phyloP scores from a whole-genome alignment of 1,140 invertebrate species.

The Cydia fagiglandana region DNA sequence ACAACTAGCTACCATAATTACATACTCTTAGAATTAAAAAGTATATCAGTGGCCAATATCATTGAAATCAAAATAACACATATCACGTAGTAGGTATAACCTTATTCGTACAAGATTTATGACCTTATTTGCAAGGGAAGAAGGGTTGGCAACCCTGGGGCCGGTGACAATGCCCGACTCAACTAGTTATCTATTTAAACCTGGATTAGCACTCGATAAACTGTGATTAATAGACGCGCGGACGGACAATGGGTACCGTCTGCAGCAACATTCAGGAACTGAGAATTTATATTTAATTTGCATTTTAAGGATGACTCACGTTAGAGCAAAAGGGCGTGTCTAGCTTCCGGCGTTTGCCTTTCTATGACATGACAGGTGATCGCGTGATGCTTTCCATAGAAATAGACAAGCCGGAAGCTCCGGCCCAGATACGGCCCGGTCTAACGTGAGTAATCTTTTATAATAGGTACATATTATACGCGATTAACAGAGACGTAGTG shows the following conservation, averaged over 20 bases:
- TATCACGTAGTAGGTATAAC: neutral
- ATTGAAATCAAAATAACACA: neutral
- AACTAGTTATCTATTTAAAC: conserved; percentile 78
- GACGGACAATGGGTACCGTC: conserved; percentile 56
- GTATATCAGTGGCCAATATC: neutral
- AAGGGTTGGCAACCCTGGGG: conserved; percentile 17
- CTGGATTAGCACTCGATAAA: conserved; percentile 79
- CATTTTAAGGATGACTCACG: no score
- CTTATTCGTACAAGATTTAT: neutral
- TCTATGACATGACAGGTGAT: no score
- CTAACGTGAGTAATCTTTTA: no score
- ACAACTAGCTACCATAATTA: neutral
- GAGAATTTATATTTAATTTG: no score
- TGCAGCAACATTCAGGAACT: conserved; percentile 42
- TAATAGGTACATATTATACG: no score
- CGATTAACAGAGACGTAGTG: no score
- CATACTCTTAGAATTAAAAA: neutral
- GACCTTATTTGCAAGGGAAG: neutral
- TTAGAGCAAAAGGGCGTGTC: no score
- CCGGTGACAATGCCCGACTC: conserved; percentile 62
- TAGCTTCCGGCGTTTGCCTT: no score
- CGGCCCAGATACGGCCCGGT: no score
- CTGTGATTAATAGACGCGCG: conserved; percentile 71
- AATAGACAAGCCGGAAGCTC: no score
- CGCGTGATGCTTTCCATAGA: no score